A percentile compares a stretch with the other conserved stretches of the same genome.
phyloP scores from a whole-genome alignment of 2,113 vertebrate genomes.

The Pituophis catenifer region DNA sequence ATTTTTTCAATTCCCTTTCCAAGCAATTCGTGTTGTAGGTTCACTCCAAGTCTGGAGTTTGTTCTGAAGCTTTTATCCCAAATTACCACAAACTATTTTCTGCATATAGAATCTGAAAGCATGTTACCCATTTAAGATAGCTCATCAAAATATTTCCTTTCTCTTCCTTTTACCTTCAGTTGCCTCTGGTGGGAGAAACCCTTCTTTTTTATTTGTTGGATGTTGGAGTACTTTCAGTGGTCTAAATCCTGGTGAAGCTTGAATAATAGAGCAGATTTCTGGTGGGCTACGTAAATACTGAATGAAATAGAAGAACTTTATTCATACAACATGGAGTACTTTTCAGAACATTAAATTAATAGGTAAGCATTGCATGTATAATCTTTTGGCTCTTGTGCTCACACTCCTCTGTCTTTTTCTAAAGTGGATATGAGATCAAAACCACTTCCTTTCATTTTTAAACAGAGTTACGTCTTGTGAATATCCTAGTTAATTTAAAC shows the following conservation, averaged over 20 bases:
- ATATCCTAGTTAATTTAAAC: background rate
- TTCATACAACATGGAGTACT: background rate
- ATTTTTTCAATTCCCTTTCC: background rate
- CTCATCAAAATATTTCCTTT: background rate
- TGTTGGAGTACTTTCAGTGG: background rate
- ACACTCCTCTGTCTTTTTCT: background rate
- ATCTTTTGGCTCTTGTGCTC: background rate
- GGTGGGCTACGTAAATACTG: constrained; percentile 46
- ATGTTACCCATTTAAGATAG: background rate
- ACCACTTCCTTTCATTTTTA: background rate
- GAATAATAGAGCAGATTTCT: constrained; percentile 71
- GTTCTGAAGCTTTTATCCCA: background rate
- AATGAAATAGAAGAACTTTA: constrained; percentile 30
- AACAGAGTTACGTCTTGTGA: background rate
- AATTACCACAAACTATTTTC: background rate
- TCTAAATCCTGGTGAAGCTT: constrained; percentile 58
- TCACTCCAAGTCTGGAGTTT: background rate
- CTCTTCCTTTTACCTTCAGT: constrained; percentile 63
- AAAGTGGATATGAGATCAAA: background rate
- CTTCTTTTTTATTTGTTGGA: background rate
- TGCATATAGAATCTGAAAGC: background rate
- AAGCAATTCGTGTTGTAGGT: background rate
- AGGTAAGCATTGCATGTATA: background rate
- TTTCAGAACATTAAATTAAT: background rate
- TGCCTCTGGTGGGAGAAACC: constrained; percentile 38